Conservation (phyloP, 37 sponge, comb jelly and placozoan genomes). For the Haliclona indistincta region DNA sequence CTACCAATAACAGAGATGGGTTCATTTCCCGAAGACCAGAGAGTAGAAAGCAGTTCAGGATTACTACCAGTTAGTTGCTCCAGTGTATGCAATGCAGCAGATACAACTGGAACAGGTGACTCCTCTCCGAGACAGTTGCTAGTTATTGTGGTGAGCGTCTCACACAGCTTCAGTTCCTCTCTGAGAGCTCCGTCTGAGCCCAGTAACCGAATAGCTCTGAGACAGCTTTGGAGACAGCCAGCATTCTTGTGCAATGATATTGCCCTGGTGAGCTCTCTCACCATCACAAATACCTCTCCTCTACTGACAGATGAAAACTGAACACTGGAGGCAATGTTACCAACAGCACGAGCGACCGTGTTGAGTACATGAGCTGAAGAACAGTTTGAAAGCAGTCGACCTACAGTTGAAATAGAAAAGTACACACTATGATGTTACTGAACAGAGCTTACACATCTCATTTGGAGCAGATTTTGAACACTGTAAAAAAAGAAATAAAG, state of each 20-base stretch:
- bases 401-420: background rate
- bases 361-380: conserved; percentile 10
- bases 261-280: background rate
- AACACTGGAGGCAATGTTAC: conserved; percentile 35
- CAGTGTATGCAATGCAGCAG: conserved; percentile 21
- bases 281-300: background rate
- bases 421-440: too few relatives aligned
- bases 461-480: too few relatives aligned
- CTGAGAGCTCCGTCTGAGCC: background rate
- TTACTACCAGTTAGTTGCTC: background rate
- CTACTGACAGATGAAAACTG: background rate
- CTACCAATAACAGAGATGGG: conserved; percentile 17
- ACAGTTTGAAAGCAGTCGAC: conserved; percentile 1
- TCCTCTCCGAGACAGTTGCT: conserved; percentile 21
- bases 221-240: conserved; percentile 34
- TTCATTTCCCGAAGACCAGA: conserved; percentile 18
- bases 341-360: conserved; percentile 45
- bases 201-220: conserved; percentile 40
- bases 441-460: too few relatives aligned
- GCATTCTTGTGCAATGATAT: background rate
- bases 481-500: too few relatives aligned
- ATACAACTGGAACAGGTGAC: conserved; percentile 6
- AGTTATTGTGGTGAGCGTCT: conserved; percentile 7
- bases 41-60: conserved; percentile 10
- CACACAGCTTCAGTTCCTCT: conserved; percentile 19